Evolutionary conservation across 35 echinoderm and acorn worm genomes (phyloP).

Genomic region (Strongylocentrotus purpuratus): DNA sequence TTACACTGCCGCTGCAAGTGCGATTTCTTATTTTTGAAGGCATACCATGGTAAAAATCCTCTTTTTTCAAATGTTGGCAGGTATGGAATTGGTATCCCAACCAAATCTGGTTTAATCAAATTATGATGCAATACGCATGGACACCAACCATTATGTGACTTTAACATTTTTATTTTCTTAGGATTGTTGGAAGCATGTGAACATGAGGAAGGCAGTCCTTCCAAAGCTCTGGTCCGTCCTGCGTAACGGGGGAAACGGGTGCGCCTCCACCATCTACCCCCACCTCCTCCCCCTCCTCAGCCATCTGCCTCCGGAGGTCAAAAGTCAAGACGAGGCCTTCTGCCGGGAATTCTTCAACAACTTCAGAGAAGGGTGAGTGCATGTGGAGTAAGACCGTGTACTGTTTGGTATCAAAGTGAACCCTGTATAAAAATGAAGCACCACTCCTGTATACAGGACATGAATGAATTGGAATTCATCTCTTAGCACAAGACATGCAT

Average conservation of each 20-base stretch:
- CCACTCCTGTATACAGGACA: too few species aligned
- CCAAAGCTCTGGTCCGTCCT: conserved; percentile 91
- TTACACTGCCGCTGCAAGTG: too few species aligned
- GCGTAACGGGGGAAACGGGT: conserved; percentile 68
- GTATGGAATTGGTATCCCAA: too few species aligned
- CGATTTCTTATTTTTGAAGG: too few species aligned
- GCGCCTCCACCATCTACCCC: conserved; percentile 76
- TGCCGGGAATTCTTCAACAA: conserved; percentile 90
- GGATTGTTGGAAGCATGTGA: conserved; percentile 91
- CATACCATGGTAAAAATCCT: too few species aligned
- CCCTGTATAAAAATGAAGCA: too few species aligned
- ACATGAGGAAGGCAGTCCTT: conserved; percentile 80
- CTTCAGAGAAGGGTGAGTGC: conserved; percentile 82
- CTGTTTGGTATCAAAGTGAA: too few species aligned
- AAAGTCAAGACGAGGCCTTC: conserved; percentile 66
- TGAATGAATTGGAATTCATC: too few species aligned
- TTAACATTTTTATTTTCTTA: conserved; percentile 1
- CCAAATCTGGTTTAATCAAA: too few species aligned
- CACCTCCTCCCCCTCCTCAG: conserved; percentile 89
- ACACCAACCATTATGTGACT: not conserved
- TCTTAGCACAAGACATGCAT: too few species aligned
- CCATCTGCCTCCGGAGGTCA: conserved; percentile 79
- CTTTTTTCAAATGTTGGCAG: too few species aligned
- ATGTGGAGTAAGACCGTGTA: not conserved
- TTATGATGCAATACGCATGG: too few species aligned